A percentile compares a stretch with the other conserved stretches of the same genome.
phyloP scores from a whole-genome alignment of 2,113 vertebrate genomes.

The Pterocles burchelli region DNA sequence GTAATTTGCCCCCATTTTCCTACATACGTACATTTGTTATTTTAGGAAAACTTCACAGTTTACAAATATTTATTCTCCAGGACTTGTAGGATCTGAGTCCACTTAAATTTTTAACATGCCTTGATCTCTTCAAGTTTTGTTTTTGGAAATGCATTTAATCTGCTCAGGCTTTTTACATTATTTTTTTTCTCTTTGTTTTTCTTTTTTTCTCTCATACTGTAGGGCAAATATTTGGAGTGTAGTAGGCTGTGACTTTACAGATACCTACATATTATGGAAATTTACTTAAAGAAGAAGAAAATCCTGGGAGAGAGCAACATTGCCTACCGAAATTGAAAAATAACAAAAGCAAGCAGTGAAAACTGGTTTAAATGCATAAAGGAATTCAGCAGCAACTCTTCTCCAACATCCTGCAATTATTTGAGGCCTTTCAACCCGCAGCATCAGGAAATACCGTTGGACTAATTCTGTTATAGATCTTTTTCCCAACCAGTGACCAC shows the following conservation, averaged over 20 bases:
- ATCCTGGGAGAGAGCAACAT: conserved; percentile 41
- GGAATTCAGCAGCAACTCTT: conserved; percentile 49
- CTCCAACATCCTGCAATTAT: conserved; percentile 15
- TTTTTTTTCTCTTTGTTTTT: not conserved
- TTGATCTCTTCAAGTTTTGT: not conserved
- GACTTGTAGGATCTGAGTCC: not conserved
- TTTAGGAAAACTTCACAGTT: not conserved
- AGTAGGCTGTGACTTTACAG: conserved; percentile 58
- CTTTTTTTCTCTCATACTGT: not conserved
- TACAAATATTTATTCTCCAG: conserved; percentile 9
- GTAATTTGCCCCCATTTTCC: not conserved
- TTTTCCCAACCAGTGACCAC: conserved; percentile 47
- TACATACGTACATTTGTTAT: not conserved
- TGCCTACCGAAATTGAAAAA: conserved; percentile 17
- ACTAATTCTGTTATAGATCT: conserved; percentile 55
- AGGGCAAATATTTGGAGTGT: conserved; percentile 65
- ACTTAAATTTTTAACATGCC: not conserved
- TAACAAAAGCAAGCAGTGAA: conserved; percentile 68
- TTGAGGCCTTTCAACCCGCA: conserved; percentile 50
- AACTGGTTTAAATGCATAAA: conserved; percentile 48
- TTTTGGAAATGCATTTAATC: not conserved
- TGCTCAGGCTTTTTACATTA: not conserved
- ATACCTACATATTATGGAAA: conserved; percentile 21
- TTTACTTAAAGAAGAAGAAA: conserved; percentile 52
- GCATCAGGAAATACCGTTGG: conserved; percentile 46